A percentile compares a stretch with the other conserved stretches of the same genome.
Conservation (phyloP, 2,888 invertebrate species). For the Drosophila tanythrix region DNA sequence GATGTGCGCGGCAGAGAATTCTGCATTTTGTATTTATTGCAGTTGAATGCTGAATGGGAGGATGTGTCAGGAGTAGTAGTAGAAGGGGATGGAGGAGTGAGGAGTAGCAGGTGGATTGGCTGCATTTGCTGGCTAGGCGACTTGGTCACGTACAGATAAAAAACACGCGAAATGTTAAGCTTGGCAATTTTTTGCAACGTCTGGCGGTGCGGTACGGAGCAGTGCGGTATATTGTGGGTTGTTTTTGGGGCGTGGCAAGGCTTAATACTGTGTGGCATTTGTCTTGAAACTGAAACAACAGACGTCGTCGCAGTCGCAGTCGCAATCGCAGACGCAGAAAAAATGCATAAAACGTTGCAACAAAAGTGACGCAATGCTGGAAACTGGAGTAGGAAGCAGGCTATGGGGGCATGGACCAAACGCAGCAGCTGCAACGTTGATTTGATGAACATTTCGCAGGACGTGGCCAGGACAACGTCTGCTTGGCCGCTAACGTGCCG, state of each 20-base stretch:
- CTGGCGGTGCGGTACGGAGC: slow-evolving; percentile 30
- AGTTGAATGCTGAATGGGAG: slow-evolving; percentile 30
- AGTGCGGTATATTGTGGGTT: slow-evolving; percentile 21
- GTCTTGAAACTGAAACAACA: slow-evolving; percentile 78
- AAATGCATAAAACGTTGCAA: slow-evolving; percentile 80
- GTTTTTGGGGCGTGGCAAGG: slow-evolving; percentile 45
- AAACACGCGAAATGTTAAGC: slow-evolving; percentile 78
- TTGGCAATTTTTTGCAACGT: slow-evolving; percentile 72
- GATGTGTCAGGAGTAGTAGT: background rate
- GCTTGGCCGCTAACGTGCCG: slow-evolving; percentile 62
- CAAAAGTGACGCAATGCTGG: slow-evolving; percentile 58
- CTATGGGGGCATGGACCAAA: background rate
- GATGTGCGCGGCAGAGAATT: slow-evolving; percentile 63
- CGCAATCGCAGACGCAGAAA: slow-evolving; percentile 70
- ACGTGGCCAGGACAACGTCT: slow-evolving; percentile 54
- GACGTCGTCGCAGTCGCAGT: slow-evolving; percentile 63
- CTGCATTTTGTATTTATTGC: slow-evolving; percentile 81
- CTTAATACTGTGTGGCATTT: slow-evolving; percentile 79
- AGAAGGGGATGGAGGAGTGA: background rate
- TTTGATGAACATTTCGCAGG: slow-evolving; percentile 74
- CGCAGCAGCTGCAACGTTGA: slow-evolving; percentile 77
- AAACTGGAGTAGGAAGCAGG: background rate
- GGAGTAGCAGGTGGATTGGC: slow-evolving; percentile 25
- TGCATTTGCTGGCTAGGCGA: slow-evolving; percentile 74
- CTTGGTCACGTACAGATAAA: slow-evolving; percentile 72